Base-by-base conservation (phyloP, 2,113 vertebrate species). In the Synodontis membranacea region DNA sequence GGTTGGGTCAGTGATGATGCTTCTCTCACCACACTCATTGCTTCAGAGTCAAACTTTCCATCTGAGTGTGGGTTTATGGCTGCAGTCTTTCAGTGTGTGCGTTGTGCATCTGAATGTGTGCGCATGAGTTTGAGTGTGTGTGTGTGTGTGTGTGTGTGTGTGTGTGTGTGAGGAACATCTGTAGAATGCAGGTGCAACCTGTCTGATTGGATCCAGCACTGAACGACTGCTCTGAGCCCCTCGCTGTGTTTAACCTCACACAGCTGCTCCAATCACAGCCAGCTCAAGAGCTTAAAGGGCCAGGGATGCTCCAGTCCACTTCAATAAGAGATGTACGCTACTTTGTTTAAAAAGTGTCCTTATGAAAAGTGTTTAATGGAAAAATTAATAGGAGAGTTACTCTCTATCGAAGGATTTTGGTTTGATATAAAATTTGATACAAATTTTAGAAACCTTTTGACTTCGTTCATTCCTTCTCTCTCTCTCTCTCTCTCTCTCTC, bases 231-330 rank as follows among this genome's bases (percentile, higher is more conserved):
- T 68, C 84, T 89, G 84, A 89, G 79, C 82, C 78, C 75, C 86
- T 60, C 25, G 72, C 54, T 76, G 80, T 85, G 54, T 62, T 83
- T 80, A 89, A 84, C 66, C 84, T 81, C 39, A 89, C 83, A 82
- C 89, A 84, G 86, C 86, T 86, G 74, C 86, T 74, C 92, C 92
- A 94, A 91, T 93, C 92, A 92, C 81, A 89, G 83, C 68, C 31
- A 72, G 4, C 62, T 83, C 78, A 85, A 87, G 58, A 86, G 90
- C 93, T 96, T 96, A 95, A 96, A 96, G 95, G 90, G 91, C 82
- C 91, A 93, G 92, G 15, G 11, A 66, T 19, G 54, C n/a, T 58
- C 46, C 25, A 31, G 31, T n/a, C 2, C 28, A 39, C 48, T 72
- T 37, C 34, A 28, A 17, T 42, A 14, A 56, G 23, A 23, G 37